phyloP scores from a whole-genome alignment of 1,140 invertebrate genomes.

The Lordiphosa mommai region DNA sequence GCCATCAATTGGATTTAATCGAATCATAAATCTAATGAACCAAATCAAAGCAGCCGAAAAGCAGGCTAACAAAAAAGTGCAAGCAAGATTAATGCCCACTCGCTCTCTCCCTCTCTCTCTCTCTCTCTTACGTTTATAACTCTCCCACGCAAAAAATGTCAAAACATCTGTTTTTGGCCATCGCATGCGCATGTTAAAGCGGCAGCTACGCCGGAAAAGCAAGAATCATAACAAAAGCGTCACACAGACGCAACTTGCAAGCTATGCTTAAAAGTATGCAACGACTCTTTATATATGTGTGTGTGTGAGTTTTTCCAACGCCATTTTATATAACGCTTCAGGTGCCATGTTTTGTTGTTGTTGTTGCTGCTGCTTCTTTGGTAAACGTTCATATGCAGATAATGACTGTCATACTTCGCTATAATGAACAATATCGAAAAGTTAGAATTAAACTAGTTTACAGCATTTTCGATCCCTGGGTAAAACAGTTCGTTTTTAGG shows the following conservation, averaged over 20 bases:
- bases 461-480: no score
- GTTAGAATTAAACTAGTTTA: no score
- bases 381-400: no score
- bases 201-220: conserved; percentile 16
- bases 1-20: conserved; percentile 1
- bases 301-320: conserved; percentile 2
- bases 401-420: conserved; percentile 20
- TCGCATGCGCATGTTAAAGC: conserved; percentile 52
- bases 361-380: background rate
- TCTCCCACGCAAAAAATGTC: conserved; percentile 23
- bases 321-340: conserved; percentile 32
- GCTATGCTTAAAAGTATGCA: conserved; percentile 50
- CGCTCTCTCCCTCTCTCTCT: background rate
- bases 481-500: no score
- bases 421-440: no score
- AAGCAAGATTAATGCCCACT: conserved; percentile 21
- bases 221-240: conserved; percentile 47
- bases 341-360: conserved; percentile 21
- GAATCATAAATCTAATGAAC: conserved; percentile 25
- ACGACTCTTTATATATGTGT: conserved; percentile 4
- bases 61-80: conserved; percentile 29
- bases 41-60: conserved; percentile 25
- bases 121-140: conserved; percentile 8
- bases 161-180: conserved; percentile 61
- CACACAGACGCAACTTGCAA: conserved; percentile 16